Conservation (phyloP, 37 sponge, comb jelly and placozoan genomes). For the Cliona cf. orientalis region DNA sequence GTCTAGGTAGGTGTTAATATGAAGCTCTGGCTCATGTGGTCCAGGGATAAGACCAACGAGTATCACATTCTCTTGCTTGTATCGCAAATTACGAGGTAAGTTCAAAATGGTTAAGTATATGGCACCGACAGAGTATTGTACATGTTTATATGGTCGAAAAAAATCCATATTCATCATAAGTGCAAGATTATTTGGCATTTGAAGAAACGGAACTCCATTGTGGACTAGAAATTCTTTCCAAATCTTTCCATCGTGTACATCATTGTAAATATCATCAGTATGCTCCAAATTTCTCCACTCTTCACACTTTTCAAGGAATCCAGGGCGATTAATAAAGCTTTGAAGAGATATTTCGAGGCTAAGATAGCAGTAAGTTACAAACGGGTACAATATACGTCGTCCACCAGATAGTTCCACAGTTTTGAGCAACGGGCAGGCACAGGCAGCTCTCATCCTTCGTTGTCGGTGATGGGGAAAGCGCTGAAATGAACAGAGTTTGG, state of each 20-base stretch:
- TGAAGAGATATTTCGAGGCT: not conserved
- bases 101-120: slow-evolving; percentile 55
- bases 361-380: slow-evolving; percentile 7
- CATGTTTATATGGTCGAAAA: slow-evolving; percentile 58
- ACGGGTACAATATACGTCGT: not conserved
- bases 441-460: not conserved
- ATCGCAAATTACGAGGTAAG: slow-evolving; percentile 40
- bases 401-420: not conserved
- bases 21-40: not conserved
- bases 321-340: not conserved
- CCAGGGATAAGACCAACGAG: slow-evolving; percentile 11
- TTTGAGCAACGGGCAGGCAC: not conserved
- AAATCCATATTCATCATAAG: slow-evolving; percentile 50
- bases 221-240: slow-evolving; percentile 55
- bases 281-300: too few species aligned
- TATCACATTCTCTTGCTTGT: slow-evolving; percentile 28
- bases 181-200: not conserved
- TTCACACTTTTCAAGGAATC: not conserved
- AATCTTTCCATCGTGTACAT: slow-evolving; percentile 72
- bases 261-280: slow-evolving; percentile 6
- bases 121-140: slow-evolving; percentile 47
- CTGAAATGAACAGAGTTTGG: not conserved
- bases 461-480: not conserved
- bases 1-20: not conserved
- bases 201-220: slow-evolving; percentile 23